Percentiles rank a stretch among this genome's conserved stretches.
Conservation (phyloP, 2,797 vertebrate species). For the Pachyuromys duprasi region DNA sequence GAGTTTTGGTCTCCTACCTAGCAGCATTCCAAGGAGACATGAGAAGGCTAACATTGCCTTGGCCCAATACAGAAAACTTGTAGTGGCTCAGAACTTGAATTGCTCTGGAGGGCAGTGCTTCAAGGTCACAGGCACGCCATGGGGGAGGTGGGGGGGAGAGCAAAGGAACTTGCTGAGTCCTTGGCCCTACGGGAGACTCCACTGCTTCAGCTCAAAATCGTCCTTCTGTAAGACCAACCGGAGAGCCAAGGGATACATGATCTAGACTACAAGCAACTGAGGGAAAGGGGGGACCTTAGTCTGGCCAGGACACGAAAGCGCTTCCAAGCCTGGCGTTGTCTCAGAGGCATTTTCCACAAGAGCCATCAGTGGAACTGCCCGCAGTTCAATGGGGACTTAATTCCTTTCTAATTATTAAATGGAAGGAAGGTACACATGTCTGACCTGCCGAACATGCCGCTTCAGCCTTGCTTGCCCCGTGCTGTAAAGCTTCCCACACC, state of each 20-base stretch:
- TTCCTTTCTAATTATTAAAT: slow-evolving; percentile 72
- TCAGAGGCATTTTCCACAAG: slow-evolving; percentile 17
- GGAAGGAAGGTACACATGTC: slow-evolving; percentile 59
- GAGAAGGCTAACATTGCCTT: slow-evolving; percentile 4
- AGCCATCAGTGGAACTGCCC: not conserved
- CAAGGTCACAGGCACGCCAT: too few relatives aligned
- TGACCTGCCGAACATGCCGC: slow-evolving; percentile 43
- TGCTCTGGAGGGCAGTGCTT: not conserved
- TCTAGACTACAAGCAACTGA: not conserved
- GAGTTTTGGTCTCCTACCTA: slow-evolving; percentile 48
- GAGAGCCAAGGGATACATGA: not conserved
- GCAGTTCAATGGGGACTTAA: not conserved
- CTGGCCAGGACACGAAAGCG: not conserved
- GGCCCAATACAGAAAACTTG: not conserved
- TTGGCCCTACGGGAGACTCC: not conserved
- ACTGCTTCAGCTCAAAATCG: not conserved
- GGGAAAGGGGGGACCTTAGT: not conserved
- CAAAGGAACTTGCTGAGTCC: not conserved
- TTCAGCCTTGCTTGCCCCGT: not conserved
- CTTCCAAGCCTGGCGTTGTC: not conserved
- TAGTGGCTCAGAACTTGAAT: not conserved
- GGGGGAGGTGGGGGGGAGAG: too few relatives aligned
- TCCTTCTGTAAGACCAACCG: not conserved
- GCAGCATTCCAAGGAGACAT: slow-evolving; percentile 58
- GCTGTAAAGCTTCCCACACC: slow-evolving; percentile 64